Base-by-base conservation (phyloP, 2,113 vertebrate species). In the Percina caprodes region DNA sequence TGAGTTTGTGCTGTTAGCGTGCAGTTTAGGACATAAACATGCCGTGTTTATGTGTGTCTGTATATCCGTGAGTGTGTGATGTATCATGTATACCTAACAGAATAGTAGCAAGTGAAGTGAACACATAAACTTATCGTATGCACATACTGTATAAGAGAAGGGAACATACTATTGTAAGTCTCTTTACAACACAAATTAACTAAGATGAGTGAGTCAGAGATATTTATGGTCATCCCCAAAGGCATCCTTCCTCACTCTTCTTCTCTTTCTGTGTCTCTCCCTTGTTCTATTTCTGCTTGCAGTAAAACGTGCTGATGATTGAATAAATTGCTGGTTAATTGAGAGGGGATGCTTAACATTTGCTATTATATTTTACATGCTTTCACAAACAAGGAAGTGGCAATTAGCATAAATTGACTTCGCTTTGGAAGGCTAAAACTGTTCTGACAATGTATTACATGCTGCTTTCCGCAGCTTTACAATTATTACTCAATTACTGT, bases 141-240 rank as follows among this genome's bases (percentile, higher is more conserved):
- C 42, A 72, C 74, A 66, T 56, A 61, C 52, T 74, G 74, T 58
- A 78, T 66, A 48, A 46, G 48, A 62, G 49, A 77, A 74, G 33
- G 48, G n/a, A 80, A 68, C 61, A 75, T 69, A 77, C 49, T 89
- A 87, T 82, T 86, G 85, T 92, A 77, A 83, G 66, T 89, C 69
- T 89, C 80, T 87, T 86, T 84, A 82, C 74, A 90, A 83, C 83
- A 90, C 86, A 91, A 91, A 90, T 89, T 90, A 92, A 80, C 83
- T 78, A 73, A 74, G 84, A 94, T 93, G 92, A 95, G 85, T 94
- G 92, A 95, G 85, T 94, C 92, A 93, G 85, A 94, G 90, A 94
- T 94, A 93, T 94, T 92, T 93, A 89, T 92, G 87, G 87, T 85
- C 69, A 79, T 88, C 84, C 89, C 87, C 83, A 93, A 87, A 89